phyloP scores from a whole-genome alignment of 1,140 invertebrate genomes.

The Pseudomyrmex flavicornis region DNA sequence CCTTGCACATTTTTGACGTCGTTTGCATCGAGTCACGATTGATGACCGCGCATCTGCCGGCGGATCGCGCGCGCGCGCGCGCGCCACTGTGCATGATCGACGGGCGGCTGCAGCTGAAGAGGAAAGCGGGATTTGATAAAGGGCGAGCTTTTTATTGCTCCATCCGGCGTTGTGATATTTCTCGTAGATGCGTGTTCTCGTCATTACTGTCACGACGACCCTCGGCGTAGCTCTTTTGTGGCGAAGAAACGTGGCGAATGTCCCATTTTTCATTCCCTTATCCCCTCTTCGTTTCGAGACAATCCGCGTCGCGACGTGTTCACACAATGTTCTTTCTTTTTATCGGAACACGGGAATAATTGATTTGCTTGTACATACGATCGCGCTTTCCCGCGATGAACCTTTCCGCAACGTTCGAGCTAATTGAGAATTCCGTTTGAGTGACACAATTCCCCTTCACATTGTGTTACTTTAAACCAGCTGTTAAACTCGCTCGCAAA shows the following conservation, averaged over 20 bases:
- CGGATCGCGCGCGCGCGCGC: slow-evolving; percentile 43
- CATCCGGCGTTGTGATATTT: slow-evolving; percentile 61
- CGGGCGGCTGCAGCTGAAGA: slow-evolving; percentile 69
- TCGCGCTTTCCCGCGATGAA: not conserved
- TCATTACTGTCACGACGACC: slow-evolving; percentile 27
- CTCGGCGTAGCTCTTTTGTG: slow-evolving; percentile 22
- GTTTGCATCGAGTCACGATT: slow-evolving; percentile 60
- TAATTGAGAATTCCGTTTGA: not conserved
- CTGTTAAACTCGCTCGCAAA: not conserved
- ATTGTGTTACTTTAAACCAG: no score
- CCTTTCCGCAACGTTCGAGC: not conserved
- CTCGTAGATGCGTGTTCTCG: slow-evolving; percentile 51
- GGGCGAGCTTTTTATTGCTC: slow-evolving; percentile 70
- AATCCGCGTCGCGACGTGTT: not conserved
- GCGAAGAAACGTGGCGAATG: slow-evolving; percentile 33
- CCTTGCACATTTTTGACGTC: slow-evolving; percentile 70
- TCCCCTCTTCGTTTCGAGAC: not conserved
- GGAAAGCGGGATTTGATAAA: slow-evolving; percentile 71
- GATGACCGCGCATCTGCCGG: slow-evolving; percentile 66
- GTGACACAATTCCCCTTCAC: no score
- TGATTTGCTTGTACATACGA: not conserved
- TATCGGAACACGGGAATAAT: not conserved
- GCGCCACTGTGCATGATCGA: slow-evolving; percentile 66
- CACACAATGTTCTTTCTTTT: not conserved
- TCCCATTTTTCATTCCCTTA: slow-evolving; percentile 35